These are phyloP conservation scores for Galbula dea DNA, from an alignment of 2,113 vertebrate genomes.

Conservation along the genomic window DNA sequence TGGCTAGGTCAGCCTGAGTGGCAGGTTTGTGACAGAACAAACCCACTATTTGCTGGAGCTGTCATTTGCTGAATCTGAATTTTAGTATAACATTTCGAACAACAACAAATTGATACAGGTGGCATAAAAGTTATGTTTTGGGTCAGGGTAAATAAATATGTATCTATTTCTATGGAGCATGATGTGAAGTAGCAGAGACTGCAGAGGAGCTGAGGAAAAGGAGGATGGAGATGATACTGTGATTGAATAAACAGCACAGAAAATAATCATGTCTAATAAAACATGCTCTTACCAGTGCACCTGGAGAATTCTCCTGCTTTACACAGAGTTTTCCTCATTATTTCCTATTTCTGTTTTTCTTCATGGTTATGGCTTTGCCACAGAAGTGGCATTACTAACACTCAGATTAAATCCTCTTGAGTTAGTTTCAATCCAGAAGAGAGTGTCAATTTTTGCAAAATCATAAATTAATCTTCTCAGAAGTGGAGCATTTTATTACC, in stretches of 20 bases:
- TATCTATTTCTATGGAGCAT: neutral
- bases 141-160: neutral
- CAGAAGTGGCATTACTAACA: neutral
- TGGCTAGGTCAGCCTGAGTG: neutral
- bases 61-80: neutral
- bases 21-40: neutral
- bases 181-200: neutral
- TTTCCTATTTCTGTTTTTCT: constrained; percentile 14
- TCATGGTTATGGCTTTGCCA: neutral
- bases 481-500: neutral
- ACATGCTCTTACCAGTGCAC: neutral
- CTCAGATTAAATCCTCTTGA: constrained; percentile 1
- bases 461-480: neutral
- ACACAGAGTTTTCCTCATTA: constrained; percentile 3
- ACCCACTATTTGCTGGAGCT: neutral
- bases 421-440: neutral
- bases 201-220: neutral
- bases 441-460: constrained; percentile 16
- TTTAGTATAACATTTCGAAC: accelerated
- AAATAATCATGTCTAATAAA: constrained; percentile 29
- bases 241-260: constrained; percentile 30
- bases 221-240: neutral
- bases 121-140: neutral
- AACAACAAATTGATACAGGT: neutral
- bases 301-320: constrained; percentile 21